These are phyloP conservation scores for Coenonympha arcania DNA, from an alignment of 2,888 invertebrate species.

Conservation along the genomic window DNA sequence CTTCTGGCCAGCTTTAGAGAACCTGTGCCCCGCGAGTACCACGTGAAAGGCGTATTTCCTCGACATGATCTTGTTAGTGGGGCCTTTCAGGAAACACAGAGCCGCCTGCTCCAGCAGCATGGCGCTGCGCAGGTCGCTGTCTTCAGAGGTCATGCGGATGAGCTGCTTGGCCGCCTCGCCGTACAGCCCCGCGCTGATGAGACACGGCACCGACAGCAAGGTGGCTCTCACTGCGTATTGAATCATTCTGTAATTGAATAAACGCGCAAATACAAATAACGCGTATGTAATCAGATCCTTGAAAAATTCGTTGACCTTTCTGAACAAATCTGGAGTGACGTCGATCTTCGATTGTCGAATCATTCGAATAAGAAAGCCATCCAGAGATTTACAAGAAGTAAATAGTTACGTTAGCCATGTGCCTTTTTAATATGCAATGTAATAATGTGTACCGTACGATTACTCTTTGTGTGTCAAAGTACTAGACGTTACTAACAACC, in stretches of 20 bases:
- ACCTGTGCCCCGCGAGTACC: conserved; percentile 96
- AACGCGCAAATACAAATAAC: too few species aligned
- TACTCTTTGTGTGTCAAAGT: too few species aligned
- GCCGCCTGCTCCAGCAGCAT: conserved; percentile 95
- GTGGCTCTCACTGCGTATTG: conserved; percentile 95
- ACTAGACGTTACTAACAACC: too few species aligned
- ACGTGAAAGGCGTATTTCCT: conserved; percentile 97
- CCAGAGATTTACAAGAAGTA: too few species aligned
- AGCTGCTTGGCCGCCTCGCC: conserved; percentile 96
- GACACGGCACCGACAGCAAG: conserved; percentile 88
- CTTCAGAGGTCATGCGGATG: conserved; percentile 96
- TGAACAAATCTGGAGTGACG: too few species aligned
- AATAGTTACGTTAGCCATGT: too few species aligned
- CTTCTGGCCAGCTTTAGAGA: conserved; percentile 92
- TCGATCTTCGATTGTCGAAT: too few species aligned
- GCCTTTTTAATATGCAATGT: too few species aligned
- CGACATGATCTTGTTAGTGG: conserved; percentile 80
- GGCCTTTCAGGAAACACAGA: conserved; percentile 84
- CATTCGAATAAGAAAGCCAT: too few species aligned
- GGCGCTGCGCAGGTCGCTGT: conserved; percentile 96
- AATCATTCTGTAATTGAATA: conserved; percentile 79
- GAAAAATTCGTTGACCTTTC: too few species aligned
- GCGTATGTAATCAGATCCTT: too few species aligned
- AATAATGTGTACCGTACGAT: too few species aligned
- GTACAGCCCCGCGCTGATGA: conserved; percentile 83